phyloP scores from a whole-genome alignment of 2,888 invertebrate species.

The Frankliniella fusca region DNA sequence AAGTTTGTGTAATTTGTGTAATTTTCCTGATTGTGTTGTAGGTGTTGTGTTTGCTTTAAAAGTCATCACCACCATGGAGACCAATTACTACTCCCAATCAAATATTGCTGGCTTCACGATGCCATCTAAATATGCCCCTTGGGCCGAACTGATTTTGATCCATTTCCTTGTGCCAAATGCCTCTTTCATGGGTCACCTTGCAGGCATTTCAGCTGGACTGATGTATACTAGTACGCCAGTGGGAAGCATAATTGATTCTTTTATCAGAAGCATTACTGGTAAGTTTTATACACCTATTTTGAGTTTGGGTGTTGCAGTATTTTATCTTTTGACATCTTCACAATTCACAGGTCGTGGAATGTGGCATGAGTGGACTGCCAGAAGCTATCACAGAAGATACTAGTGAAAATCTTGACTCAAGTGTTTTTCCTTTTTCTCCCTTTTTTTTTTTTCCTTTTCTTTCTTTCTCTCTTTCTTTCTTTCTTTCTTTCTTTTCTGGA shows the following conservation, averaged over 20 bases:
- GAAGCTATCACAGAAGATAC: not conserved
- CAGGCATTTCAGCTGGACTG: slow-evolving; percentile 59
- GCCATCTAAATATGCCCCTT: slow-evolving; percentile 54
- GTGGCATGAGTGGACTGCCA: not conserved
- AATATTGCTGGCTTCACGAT: slow-evolving; percentile 48
- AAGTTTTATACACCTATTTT: slow-evolving; percentile 25
- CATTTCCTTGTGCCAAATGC: slow-evolving; percentile 59
- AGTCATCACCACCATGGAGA: slow-evolving; percentile 50
- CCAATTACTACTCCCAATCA: slow-evolving; percentile 43
- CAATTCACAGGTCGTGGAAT: not conserved
- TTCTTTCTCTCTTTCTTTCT: no score
- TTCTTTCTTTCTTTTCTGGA: no score
- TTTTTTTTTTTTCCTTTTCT: no score
- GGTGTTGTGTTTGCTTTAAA: slow-evolving; percentile 62
- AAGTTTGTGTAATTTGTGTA: not conserved
- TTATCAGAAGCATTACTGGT: slow-evolving; percentile 45
- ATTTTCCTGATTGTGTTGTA: slow-evolving; percentile 40
- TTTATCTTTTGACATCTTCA: not conserved
- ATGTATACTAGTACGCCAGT: slow-evolving; percentile 52
- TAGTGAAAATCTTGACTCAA: not conserved
- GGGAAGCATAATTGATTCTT: slow-evolving; percentile 46
- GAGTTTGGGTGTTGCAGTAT: not conserved
- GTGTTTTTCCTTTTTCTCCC: not conserved
- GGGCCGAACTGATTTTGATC: slow-evolving; percentile 59
- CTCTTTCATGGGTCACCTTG: slow-evolving; percentile 60